phyloP scores from a whole-genome alignment of 2,888 invertebrate genomes.

The Cephonodes hylas region DNA sequence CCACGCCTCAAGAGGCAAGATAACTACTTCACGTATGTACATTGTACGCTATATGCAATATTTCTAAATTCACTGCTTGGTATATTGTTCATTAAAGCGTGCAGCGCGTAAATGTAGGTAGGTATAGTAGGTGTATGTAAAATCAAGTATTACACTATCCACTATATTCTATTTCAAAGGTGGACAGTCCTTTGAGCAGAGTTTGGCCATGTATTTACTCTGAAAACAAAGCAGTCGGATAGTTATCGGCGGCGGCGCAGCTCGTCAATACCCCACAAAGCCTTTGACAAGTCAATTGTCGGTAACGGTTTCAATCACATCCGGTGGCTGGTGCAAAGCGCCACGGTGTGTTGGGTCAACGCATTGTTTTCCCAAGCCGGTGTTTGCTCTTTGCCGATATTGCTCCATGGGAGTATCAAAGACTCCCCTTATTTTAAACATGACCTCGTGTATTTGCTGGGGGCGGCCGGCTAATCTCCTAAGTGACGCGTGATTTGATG shows the following conservation, averaged over 20 bases:
- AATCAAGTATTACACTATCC: too few relatives aligned
- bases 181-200: not conserved
- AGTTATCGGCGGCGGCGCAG: not conserved
- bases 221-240: not conserved
- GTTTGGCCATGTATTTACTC: not conserved
- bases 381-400: not conserved
- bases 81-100: too few relatives aligned
- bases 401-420: not conserved
- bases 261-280: not conserved
- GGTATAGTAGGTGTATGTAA: too few relatives aligned
- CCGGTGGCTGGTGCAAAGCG: not conserved
- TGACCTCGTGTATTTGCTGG: not conserved
- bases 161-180: not conserved
- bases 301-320: not conserved
- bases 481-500: conserved; percentile 5
- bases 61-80: too few relatives aligned
- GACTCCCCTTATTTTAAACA: not conserved
- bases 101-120: too few relatives aligned
- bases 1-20: too few relatives aligned
- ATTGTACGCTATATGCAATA: too few relatives aligned
- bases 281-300: not conserved
- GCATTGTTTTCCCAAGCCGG: not conserved
- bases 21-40: too few relatives aligned
- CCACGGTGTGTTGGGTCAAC: not conserved
- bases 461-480: not conserved